Conservation (phyloP, 2,113 vertebrate genomes). For the Lophius piscatorius region DNA sequence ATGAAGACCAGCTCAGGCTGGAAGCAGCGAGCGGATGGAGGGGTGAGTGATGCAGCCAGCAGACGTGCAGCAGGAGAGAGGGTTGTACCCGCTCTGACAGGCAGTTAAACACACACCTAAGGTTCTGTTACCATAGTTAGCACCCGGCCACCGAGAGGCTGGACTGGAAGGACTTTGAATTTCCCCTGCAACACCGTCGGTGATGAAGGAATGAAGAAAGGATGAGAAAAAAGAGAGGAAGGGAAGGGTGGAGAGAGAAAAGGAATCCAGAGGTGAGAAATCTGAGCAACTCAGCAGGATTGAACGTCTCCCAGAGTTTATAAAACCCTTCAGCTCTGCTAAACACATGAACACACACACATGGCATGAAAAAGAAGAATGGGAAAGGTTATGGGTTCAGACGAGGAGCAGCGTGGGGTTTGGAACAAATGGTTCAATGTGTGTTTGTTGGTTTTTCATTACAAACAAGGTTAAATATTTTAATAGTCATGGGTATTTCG, state of each 20-base stretch:
- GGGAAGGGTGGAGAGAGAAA: slow-evolving; percentile 61
- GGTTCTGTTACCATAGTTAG: slow-evolving; percentile 82
- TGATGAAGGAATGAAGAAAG: slow-evolving; percentile 24
- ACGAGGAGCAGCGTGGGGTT: slow-evolving; percentile 1
- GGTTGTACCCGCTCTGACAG: slow-evolving; percentile 40
- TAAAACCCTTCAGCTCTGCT: slow-evolving; percentile 28
- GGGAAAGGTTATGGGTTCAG: slow-evolving; percentile 3
- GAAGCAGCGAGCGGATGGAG: slow-evolving; percentile 32
- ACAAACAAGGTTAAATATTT: too few relatives aligned
- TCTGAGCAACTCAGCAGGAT: slow-evolving; percentile 62
- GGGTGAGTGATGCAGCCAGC: slow-evolving; percentile 48
- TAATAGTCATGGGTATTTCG: not conserved
- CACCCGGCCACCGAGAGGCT: slow-evolving; percentile 81
- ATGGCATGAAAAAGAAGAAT: slow-evolving; percentile 11
- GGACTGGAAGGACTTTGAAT: slow-evolving; percentile 84
- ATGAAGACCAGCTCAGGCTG: slow-evolving; percentile 54
- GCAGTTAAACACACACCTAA: slow-evolving; percentile 77
- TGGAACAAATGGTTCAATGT: slow-evolving; percentile 6
- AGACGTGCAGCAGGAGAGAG: slow-evolving; percentile 50
- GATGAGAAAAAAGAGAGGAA: slow-evolving; percentile 13
- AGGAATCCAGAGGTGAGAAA: slow-evolving; percentile 65
- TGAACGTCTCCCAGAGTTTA: slow-evolving; percentile 55
- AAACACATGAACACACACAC: slow-evolving; percentile 1
- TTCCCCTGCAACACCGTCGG: slow-evolving; percentile 79
- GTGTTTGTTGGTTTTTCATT: not conserved